A percentile compares a stretch with the other conserved stretches of the same genome.
These are phyloP conservation scores for Sebastes dallii DNA, from an alignment of 2,797 vertebrate species.

Conservation along the genomic window DNA sequence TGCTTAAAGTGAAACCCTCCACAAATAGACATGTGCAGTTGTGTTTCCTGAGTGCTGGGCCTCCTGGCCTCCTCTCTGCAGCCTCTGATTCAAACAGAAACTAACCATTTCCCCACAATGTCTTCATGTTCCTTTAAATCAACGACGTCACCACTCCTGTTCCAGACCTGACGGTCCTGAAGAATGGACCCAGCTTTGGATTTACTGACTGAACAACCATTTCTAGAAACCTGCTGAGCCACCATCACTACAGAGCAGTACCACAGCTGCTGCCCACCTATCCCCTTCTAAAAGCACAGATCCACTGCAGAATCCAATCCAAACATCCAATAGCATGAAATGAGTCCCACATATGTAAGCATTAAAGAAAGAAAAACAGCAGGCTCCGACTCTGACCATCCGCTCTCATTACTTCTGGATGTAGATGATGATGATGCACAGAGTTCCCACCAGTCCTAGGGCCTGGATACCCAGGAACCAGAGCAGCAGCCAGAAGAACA, in stretches of 20 bases:
- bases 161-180: neutral
- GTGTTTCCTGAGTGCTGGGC: neutral
- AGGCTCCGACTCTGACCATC: neutral
- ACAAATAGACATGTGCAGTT: neutral
- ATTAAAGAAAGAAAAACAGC: conserved; percentile 6
- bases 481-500: conserved; percentile 95
- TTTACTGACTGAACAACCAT: neutral
- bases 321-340: neutral
- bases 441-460: conserved; percentile 92
- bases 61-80: neutral
- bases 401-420: conserved; percentile 86
- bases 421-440: conserved; percentile 97
- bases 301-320: conserved; percentile 1
- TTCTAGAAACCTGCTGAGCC: neutral
- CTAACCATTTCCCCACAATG: neutral
- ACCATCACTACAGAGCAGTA: neutral
- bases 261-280: neutral
- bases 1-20: neutral
- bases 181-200: neutral
- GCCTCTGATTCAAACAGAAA: neutral
- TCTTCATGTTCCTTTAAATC: neutral
- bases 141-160: neutral
- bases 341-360: neutral
- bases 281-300: neutral
- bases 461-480: conserved; percentile 97